A percentile compares a stretch with the other conserved stretches of the same genome.
phyloP scores from a whole-genome alignment of 2,888 invertebrate genomes.

The Melanotus villosus region DNA sequence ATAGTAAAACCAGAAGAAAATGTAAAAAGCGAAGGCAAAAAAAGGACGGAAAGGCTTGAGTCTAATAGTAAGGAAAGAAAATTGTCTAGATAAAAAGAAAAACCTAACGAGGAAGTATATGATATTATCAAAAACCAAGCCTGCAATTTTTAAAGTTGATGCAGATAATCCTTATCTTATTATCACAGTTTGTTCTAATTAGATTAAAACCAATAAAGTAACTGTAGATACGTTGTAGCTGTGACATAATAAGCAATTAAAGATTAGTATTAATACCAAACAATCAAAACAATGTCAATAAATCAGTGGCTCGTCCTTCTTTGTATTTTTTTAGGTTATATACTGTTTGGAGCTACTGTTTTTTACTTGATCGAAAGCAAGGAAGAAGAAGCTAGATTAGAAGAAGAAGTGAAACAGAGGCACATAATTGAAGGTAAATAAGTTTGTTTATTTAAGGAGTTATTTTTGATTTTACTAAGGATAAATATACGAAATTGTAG shows the following conservation, averaged over 20 bases:
- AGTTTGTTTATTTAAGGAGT: background rate
- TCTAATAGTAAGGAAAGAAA: too few relatives aligned
- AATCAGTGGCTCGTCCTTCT: conserved; percentile 84
- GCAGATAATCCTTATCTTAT: background rate
- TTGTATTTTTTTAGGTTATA: conserved; percentile 73
- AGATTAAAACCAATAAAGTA: background rate
- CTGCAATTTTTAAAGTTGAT: too few relatives aligned
- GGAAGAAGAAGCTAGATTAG: conserved; percentile 76
- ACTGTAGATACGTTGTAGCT: background rate
- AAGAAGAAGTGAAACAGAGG: conserved; percentile 74
- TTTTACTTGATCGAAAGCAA: conserved; percentile 87
- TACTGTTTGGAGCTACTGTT: conserved; percentile 86
- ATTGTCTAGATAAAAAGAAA: too few relatives aligned
- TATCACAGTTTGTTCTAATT: background rate
- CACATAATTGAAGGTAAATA: conserved; percentile 78
- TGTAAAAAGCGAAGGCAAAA: too few relatives aligned
- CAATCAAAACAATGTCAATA: conserved; percentile 79
- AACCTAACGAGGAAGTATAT: too few relatives aligned
- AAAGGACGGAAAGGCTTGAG: too few relatives aligned
- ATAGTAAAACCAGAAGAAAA: too few relatives aligned
- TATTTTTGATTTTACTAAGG: too few relatives aligned
- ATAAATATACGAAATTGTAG: too few relatives aligned
- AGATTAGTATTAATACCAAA: background rate
- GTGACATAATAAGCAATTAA: background rate
- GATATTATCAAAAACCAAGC: too few relatives aligned